Evolutionary conservation across 2,113 vertebrate species (phyloP).

Genomic region (Sterrhoptilus dennistouni): DNA sequence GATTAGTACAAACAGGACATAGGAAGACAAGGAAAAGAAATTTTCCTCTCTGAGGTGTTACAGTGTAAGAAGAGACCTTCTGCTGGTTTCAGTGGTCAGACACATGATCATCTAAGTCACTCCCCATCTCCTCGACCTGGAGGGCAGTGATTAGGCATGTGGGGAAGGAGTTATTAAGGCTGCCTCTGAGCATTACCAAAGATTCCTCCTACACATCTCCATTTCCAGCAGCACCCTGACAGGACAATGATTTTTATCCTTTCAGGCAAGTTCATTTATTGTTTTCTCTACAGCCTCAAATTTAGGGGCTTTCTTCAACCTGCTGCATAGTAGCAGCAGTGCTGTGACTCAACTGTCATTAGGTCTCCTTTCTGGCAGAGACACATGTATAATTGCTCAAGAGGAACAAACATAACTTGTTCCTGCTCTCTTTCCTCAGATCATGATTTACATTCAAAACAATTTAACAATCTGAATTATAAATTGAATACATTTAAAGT

Average conservation of each 20-base stretch:
- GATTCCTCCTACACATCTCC: neutral
- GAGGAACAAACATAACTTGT: fast-evolving
- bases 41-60: neutral
- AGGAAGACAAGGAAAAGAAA: neutral
- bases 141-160: neutral
- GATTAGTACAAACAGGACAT: neutral
- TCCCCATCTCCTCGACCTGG: neutral
- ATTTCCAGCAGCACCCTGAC: neutral
- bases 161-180: neutral
- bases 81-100: neutral
- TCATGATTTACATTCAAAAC: neutral
- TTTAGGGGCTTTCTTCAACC: neutral
- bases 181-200: neutral
- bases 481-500: neutral
- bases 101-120: neutral
- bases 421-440: neutral
- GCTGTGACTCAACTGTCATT: neutral
- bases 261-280: neutral
- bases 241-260: neutral
- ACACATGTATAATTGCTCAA: neutral
- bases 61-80: neutral
- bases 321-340: neutral
- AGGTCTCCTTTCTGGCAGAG: neutral
- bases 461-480: neutral
- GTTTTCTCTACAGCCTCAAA: neutral